Conservation (phyloP, 2,113 vertebrate genomes). For the Campylomormyrus numenius region DNA sequence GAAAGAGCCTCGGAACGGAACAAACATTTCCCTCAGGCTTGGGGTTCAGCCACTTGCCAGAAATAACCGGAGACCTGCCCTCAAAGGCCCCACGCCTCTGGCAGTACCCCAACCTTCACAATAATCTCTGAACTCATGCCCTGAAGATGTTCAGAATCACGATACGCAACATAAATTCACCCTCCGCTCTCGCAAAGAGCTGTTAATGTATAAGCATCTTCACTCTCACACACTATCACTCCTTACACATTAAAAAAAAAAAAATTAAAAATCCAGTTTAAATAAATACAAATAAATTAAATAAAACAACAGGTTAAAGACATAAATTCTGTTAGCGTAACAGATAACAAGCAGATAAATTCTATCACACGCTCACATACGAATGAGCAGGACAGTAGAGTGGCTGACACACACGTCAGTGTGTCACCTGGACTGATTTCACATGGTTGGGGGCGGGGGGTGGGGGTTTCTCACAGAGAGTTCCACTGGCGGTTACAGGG, state of each 20-base stretch:
- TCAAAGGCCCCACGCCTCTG: background rate
- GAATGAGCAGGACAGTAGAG: background rate
- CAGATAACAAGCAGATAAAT: background rate
- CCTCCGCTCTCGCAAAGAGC: background rate
- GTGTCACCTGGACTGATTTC: background rate
- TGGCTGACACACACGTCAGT: background rate
- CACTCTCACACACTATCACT: background rate
- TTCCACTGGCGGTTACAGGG: background rate
- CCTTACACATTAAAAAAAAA: background rate
- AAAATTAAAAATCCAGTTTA: slow-evolving; percentile 42
- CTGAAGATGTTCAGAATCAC: background rate
- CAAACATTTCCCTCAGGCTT: background rate
- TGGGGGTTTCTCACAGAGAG: background rate
- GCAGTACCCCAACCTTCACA: background rate
- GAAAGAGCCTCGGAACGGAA: too few species aligned
- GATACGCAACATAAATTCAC: background rate
- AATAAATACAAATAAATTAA: slow-evolving; percentile 50
- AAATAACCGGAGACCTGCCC: background rate
- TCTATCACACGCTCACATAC: background rate
- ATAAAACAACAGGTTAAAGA: slow-evolving; percentile 49
- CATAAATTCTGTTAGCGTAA: slow-evolving; percentile 37
- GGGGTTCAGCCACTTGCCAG: background rate
- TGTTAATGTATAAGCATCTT: background rate
- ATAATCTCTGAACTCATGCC: background rate
- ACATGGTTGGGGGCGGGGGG: background rate